Evolutionary conservation across 2,113 vertebrate genomes (phyloP), one percentile per base, ranked within the genome.

Genomic region (Ictalurus furcatus): DNA sequence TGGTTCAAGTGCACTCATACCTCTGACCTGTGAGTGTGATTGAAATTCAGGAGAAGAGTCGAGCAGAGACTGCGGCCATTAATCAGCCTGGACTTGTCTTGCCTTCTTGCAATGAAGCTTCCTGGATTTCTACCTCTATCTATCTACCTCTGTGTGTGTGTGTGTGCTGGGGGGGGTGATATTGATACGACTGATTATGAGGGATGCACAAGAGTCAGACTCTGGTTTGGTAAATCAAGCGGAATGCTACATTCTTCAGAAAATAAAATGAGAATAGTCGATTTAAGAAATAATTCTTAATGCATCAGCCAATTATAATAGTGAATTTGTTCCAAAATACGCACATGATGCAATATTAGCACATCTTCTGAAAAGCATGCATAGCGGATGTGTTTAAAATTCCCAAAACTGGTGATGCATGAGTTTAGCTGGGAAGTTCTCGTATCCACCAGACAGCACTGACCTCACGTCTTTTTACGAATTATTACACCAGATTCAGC

Each of bases 31-130:
- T 88, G 92, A 92, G 90, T 61, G 71, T 89, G 48, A 93, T 92
- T 94, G 93, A 93, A 95, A 94, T 94, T 94, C 86, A 92, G 91
- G 88, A 93, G 90, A 63, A 92, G 91, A 74, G 90, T 90, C 91
- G 86, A 90, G 90, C 56, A 48, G 90, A 92, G 91, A 92, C 90
- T 87, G 89, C 65, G 88, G 91, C 93, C 94, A 95, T 95, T 95
- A 94, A 96, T 96, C 95, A 95, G 87, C 90, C 79, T 89, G 25
- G 87, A 89, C 88, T 90, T 85, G 86, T 87, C 83, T 82, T 81
- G 73, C 84, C 87, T 90, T 37, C 58, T 44, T 86, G 80, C 87
- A 6, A 23, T 63, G 58, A 48, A 79, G 85, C 56, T 84, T 90
- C 85, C 79, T 85, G 74, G 91, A 85, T 91, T 88, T 89, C 90